phyloP scores from a whole-genome alignment of 2,113 vertebrate genomes.

The Pungitius pungitius region DNA sequence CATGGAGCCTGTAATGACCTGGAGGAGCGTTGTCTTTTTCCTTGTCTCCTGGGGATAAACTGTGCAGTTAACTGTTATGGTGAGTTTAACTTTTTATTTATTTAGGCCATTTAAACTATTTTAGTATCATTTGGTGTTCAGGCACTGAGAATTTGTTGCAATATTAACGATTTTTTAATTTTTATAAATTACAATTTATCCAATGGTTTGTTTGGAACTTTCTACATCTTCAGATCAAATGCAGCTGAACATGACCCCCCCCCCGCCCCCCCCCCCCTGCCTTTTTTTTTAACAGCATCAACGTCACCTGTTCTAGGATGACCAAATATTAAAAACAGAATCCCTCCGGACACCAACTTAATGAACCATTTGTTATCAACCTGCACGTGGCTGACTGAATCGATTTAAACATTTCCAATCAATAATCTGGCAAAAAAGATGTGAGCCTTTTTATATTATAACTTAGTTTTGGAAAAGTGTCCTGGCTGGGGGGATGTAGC shows the following conservation, averaged over 20 bases:
- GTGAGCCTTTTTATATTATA: background rate
- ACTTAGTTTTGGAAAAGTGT: background rate
- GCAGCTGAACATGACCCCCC: background rate
- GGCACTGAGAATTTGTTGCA: background rate
- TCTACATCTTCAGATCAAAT: background rate
- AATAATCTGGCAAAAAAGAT: no score
- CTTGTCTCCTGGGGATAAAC: background rate
- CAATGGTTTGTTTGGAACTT: background rate
- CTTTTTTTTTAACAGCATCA: background rate
- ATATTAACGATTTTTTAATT: background rate
- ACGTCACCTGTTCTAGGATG: background rate
- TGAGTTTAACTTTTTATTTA: background rate
- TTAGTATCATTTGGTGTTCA: background rate
- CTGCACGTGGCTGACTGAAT: background rate
- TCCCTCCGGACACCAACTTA: background rate
- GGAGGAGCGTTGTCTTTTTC: background rate
- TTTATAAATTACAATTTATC: background rate
- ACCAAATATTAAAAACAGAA: background rate
- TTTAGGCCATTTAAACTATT: background rate
- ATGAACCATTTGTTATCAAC: background rate
- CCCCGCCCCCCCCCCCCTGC: background rate
- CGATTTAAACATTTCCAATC: background rate
- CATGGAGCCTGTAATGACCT: background rate
- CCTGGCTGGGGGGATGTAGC: conserved; percentile 1
- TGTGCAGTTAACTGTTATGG: background rate